phyloP scores from a whole-genome alignment of 2,888 invertebrate species.

The Anaspis maculata region DNA sequence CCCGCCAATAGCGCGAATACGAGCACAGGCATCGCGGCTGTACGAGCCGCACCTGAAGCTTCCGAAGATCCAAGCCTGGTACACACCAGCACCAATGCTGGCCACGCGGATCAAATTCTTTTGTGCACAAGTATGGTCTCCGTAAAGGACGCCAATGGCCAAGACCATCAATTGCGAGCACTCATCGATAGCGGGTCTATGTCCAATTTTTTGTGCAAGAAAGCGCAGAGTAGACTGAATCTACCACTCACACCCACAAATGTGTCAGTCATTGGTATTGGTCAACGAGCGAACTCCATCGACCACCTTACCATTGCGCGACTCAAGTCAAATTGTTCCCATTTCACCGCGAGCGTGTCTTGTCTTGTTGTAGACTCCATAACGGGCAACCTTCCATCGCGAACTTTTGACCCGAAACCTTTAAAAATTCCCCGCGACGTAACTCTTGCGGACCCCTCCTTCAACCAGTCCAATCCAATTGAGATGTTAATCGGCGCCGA shows the following conservation, averaged over 20 bases:
- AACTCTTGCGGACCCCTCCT: neutral
- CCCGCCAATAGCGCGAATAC: too few relatives aligned
- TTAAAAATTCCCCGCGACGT: neutral
- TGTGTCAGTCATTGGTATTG: constrained; percentile 1
- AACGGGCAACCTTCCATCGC: neutral
- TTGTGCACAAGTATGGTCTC: too few relatives aligned
- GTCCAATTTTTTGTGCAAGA: neutral
- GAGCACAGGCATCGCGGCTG: too few relatives aligned
- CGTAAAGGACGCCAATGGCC: neutral
- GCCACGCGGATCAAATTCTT: too few relatives aligned
- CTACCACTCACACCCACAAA: neutral
- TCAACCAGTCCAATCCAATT: neutral
- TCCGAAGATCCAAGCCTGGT: neutral
- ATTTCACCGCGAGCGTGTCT: neutral
- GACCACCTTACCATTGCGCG: neutral
- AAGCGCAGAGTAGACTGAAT: neutral
- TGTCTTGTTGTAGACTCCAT: constrained; percentile 1
- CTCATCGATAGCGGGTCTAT: neutral
- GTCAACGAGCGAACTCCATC: neutral
- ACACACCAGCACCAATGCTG: neutral
- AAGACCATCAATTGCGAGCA: neutral
- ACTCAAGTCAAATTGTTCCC: neutral
- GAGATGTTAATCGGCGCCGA: constrained; percentile 1
- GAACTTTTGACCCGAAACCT: neutral
- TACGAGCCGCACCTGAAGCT: too few relatives aligned